phyloP scores from a whole-genome alignment of 2,797 vertebrate genomes.

The Argya squamiceps region DNA sequence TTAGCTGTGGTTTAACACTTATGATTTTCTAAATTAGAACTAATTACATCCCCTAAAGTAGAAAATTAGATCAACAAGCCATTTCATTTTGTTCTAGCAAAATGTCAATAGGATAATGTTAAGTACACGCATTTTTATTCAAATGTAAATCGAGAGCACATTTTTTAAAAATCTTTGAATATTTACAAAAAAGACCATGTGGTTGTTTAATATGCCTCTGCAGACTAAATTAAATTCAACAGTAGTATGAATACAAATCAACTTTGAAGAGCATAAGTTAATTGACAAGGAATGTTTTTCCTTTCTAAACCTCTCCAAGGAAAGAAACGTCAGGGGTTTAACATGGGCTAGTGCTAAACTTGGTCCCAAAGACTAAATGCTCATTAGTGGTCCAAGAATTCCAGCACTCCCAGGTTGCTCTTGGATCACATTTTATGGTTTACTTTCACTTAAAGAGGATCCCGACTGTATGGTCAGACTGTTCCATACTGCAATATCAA shows the following conservation, averaged over 20 bases:
- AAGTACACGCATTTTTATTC: conserved; percentile 51
- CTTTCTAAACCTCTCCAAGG: neutral
- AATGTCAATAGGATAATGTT: conserved; percentile 59
- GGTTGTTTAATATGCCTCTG: conserved; percentile 9
- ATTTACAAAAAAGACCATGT: conserved; percentile 19
- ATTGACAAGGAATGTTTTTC: neutral
- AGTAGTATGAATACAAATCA: conserved; percentile 28
- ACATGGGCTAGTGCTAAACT: neutral
- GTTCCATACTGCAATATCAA: neutral
- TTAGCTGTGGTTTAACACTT: conserved; percentile 52
- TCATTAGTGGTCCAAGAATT: neutral
- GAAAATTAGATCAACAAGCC: conserved; percentile 64
- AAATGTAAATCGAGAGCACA: conserved; percentile 9
- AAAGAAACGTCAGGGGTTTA: neutral
- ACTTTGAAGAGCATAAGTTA: neutral
- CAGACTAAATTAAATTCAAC: conserved; percentile 43
- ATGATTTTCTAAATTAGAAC: conserved; percentile 61
- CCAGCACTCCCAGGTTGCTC: neutral
- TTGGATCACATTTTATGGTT: neutral
- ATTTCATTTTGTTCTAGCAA: conserved; percentile 38
- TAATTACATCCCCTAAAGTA: conserved; percentile 61
- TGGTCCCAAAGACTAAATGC: neutral
- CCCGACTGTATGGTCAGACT: neutral
- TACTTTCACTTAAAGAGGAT: neutral
- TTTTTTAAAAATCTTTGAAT: neutral